Conservation (phyloP, 2,888 invertebrate genomes). For the Holacanthella duospinosa region DNA sequence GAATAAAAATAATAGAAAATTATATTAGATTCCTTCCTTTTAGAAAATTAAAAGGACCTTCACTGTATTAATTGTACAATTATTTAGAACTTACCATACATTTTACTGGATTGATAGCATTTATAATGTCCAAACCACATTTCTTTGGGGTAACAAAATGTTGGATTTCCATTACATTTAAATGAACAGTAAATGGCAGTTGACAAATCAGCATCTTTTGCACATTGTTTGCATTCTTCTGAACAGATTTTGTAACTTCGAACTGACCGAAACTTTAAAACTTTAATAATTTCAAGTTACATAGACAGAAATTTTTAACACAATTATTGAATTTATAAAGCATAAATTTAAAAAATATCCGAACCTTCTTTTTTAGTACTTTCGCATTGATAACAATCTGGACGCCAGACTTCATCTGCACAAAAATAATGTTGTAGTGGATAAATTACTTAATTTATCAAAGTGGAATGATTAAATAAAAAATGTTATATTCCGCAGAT, state of each 20-base stretch:
- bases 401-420: neutral
- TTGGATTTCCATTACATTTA: constrained; percentile 8
- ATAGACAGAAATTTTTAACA: neutral
- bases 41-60: neutral
- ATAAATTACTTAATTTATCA: too few relatives aligned
- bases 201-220: constrained; percentile 1
- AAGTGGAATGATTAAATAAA: too few relatives aligned
- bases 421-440: too few relatives aligned
- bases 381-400: constrained; percentile 8
- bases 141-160: constrained; percentile 10
- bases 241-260: constrained; percentile 10
- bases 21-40: neutral
- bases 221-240: constrained; percentile 8
- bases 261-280: neutral
- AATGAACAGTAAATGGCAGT: constrained; percentile 8
- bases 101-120: constrained; percentile 5
- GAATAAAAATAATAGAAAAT: neutral
- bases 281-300: neutral
- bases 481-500: too few relatives aligned
- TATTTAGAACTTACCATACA: constrained; percentile 4
- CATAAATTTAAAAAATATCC: neutral
- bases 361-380: neutral
- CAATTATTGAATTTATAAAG: neutral
- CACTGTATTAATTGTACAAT: neutral
- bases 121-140: constrained; percentile 7